Base-by-base conservation (phyloP, 2,797 vertebrate genomes). In the Channa striata region DNA sequence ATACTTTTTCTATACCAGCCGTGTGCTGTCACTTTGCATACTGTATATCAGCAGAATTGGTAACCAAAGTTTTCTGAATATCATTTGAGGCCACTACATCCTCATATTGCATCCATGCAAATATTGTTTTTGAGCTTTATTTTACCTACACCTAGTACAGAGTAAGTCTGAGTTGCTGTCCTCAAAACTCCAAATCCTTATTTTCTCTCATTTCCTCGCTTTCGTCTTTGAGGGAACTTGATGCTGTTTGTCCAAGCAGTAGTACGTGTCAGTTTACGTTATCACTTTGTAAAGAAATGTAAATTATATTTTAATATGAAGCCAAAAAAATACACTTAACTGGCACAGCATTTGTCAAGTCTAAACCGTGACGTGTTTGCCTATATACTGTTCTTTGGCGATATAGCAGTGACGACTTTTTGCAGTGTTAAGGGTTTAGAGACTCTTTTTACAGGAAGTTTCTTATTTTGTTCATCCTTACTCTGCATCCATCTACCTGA, bases 271-370 rank as follows among this genome's bases (percentile, higher is more conserved):
- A 25, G 60, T 91, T 91, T 81, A 84, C 92, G 91, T 91, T 62
- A 87, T 81, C 91, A 92, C 93, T 95, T 95, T 95, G 94, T 94
- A 94, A 93, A 94, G 93, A 93, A 94, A 93, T 94, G 93, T 94
- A 95, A 92, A 94, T 93, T 93, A 94, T 95, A 94, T 95, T 95
- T 95, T 94, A 94, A 91, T 94, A 95, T 91, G 86, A 93, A 94
- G 92, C 93, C 92, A 89, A 89, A 87, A 83, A 84, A 84, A 86
- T 72, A 92, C 82, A 91, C 80, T 86, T 87, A 90, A 91, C 77
- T 93, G 89, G 93, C 85, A 90, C 92, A 91, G 89, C 93, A 93
- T 94, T 94, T 94, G 94, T 95, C 92, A 80, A 94, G 93, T 94
- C 92, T 90, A 92, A 94, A 91, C 90, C 88, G 94, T 95, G 93